Evolutionary conservation across 30 jellyfish, hydroid and myxozoan genomes (phyloP), one percentile per base, ranked within the genome.

Genomic region (Hydractinia echinata): DNA sequence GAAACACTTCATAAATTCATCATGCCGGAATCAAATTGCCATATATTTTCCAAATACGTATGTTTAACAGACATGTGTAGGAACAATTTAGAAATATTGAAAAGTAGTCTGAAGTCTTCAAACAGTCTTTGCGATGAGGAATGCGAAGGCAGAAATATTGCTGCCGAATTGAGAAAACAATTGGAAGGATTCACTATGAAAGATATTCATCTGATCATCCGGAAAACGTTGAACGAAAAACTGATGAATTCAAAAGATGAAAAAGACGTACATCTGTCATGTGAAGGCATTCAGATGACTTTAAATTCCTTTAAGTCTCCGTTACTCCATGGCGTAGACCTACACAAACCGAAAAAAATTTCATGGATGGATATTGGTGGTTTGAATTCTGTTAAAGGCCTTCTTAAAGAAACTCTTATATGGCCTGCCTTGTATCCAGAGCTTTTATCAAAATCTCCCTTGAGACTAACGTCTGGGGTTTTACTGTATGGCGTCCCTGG

Each of bases 331-430:
- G 89, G 94, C 6, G 76, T 89, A 16, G 88, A 84, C 53, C 87
- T 94, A n/a, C 96, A 85, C 66, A 74, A 82, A 67, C 95, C 96
- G 7, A 89, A 87, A 5, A 86, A 66, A 50, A 85, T 73, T 10
- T 79, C 88, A 62, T 94, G 95, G 96, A 76, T 81, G 13, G 89
- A 88, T 66, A 85, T 94, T 64, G 99, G 99, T n/a, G 99, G 99
- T 11, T 81, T 94, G 10, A 84, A 79, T 10, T 76, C 61, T 8
- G 99, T 88, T 4, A 94, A 94, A 80, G 79, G 80, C 74, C 71
- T 85, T 15, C 64, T 94, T 60, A 79, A 61, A 72, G 97, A 94
- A 69, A 85, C 95, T 52, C 82, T 94, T 51, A 82, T 81, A 11
- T 94, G 99, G 99, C 99, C 99, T n/a, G 83, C 86, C 39, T 72